Conservation (phyloP, 2,888 invertebrate genomes). For the Timema podura region DNA sequence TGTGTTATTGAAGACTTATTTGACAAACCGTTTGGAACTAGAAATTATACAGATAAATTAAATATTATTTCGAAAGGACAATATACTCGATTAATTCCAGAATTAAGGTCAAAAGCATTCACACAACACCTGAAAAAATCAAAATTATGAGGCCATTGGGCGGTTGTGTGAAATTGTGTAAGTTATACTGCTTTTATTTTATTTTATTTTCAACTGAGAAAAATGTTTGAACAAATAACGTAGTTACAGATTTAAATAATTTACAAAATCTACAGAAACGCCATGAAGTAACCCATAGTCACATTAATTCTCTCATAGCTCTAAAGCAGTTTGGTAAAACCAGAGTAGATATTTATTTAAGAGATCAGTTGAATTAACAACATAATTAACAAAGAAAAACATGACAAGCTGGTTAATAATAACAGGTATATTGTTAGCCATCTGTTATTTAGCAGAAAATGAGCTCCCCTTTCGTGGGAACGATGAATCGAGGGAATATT, state of each 20-base stretch:
- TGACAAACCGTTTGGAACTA: neutral
- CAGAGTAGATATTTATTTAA: constrained; percentile 14
- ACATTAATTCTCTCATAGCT: neutral
- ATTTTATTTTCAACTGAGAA: constrained; percentile 18
- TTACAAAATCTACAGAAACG: constrained; percentile 14
- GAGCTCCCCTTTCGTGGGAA: constrained; percentile 11
- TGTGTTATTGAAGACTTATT: neutral
- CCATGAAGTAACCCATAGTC: constrained; percentile 16
- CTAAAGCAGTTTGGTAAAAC: constrained; percentile 17
- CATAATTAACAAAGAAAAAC: neutral
- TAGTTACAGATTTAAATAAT: constrained; percentile 14
- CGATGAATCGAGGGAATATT: constrained; percentile 10
- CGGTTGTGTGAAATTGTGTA: constrained; percentile 13
- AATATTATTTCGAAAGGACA: constrained; percentile 3
- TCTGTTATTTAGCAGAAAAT: constrained; percentile 18
- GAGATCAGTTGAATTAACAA: constrained; percentile 15
- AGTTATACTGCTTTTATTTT: constrained; percentile 20
- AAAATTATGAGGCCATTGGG: constrained; percentile 1
- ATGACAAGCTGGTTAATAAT: constrained; percentile 9
- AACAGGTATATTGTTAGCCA: constrained; percentile 18
- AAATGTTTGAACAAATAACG: constrained; percentile 7
- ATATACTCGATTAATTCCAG: neutral
- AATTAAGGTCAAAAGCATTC: neutral
- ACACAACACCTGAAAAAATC: too few relatives aligned
- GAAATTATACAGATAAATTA: neutral